A percentile compares a stretch with the other conserved stretches of the same genome.
phyloP scores from a whole-genome alignment of 1,140 invertebrate species.

The Coenobita brevimanus region DNA sequence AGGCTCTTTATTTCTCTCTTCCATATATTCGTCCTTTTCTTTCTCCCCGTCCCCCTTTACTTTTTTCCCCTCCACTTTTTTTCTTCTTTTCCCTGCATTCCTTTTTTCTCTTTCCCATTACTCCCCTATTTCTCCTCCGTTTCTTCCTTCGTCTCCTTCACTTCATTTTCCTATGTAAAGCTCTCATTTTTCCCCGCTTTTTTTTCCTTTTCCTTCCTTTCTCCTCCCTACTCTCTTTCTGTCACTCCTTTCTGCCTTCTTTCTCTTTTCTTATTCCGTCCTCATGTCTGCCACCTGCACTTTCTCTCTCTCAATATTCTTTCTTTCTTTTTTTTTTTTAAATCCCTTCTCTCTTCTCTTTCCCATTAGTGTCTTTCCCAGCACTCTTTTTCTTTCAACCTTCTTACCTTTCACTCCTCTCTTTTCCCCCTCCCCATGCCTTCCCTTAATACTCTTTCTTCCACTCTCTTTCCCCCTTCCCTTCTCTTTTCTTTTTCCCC shows the following conservation, averaged over 20 bases:
- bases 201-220: too few relatives aligned
- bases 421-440: neutral
- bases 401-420: slow-evolving; percentile 4
- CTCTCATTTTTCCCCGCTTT: too few relatives aligned
- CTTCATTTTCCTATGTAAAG: too few relatives aligned
- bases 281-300: neutral
- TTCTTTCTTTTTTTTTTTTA: too few relatives aligned
- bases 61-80: neutral
- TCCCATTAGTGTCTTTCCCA: too few relatives aligned
- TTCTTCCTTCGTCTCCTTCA: neutral
- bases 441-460: neutral
- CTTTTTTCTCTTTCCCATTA: neutral
- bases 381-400: neutral
- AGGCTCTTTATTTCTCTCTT: neutral
- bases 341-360: too few relatives aligned
- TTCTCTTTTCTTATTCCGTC: neutral
- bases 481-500: slow-evolving; percentile 13
- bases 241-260: too few relatives aligned
- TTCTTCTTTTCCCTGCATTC: neutral
- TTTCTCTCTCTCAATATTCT: neutral
- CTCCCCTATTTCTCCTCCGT: neutral
- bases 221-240: too few relatives aligned
- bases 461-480: neutral
- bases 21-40: neutral
- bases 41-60: neutral